Base-by-base conservation (phyloP, 2,797 vertebrate species). In the Rhinichthys osculus region DNA sequence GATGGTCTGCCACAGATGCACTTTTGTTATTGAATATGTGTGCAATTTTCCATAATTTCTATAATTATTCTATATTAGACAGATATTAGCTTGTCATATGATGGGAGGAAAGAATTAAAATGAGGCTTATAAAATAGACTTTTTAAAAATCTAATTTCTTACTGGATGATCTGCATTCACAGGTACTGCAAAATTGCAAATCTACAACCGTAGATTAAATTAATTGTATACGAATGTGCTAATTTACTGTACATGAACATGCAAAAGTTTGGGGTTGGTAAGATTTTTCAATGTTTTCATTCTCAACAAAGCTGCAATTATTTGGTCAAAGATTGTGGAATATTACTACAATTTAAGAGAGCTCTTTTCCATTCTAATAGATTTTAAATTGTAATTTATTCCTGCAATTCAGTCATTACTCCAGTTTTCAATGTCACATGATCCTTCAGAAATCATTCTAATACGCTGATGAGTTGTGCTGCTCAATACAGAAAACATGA, bases 1-100 rank as follows among this genome's bases (percentile, higher is more conserved):
- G 59, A 64, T 7, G 13, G 59, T 66, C 71, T 77, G 44, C 71
- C 82, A 57, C 44, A 77, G 59, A 64, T 23, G 33, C 74, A n/a
- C 16, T 27, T 33, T 13, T 82, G 52, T 44, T 27, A 82, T 16
- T 30, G n/a, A 71, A 70, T 27, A 21, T 19, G 10, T n/a, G 50
- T 21, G n/a, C 10, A 44, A 16, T 35, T 40, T 76, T 52, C 16
- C 16, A 40, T 38, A 52, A 66, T 38, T 74, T 64, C 9, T 9
- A 27, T 38, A 66, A 67, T 76, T 67, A 76, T 27, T 83, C 44
- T 54, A 40, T 42, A 54, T 69, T 6, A 77, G 8, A 40, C 44
- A 66, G 44, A 40, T 35, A 66, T 67, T 67, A 27, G 1, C 23
- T 40, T 52, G 33, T 73, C 27, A 17, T 42, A 16, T 35, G 30